Evolutionary conservation across 2,888 invertebrate genomes (phyloP).

Genomic region (Nysson spinosus): DNA sequence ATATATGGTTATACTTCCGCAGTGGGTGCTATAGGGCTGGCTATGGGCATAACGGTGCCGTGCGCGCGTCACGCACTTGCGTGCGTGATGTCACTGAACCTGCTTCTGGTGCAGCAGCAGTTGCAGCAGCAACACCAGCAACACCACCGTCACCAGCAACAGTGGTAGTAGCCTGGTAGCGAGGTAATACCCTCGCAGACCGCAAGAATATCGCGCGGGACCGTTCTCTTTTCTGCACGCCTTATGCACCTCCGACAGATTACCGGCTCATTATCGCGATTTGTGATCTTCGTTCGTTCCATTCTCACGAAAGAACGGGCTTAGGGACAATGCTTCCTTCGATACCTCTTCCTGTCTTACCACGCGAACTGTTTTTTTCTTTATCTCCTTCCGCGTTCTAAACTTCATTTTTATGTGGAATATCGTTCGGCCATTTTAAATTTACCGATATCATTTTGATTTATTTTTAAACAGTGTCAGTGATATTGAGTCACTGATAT

Average conservation of each 20-base stretch:
- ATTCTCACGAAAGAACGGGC: slow-evolving; percentile 47
- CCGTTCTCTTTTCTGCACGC: slow-evolving; percentile 47
- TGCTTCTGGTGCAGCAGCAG: slow-evolving; percentile 49
- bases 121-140: slow-evolving; percentile 22
- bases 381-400: too few species aligned
- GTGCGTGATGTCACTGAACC: slow-evolving; percentile 77
- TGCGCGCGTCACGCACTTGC: slow-evolving; percentile 75
- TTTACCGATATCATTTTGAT: too few species aligned
- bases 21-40: slow-evolving; percentile 65
- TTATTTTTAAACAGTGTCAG: too few species aligned
- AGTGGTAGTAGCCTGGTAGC: slow-evolving; percentile 10
- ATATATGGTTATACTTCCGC: slow-evolving; percentile 62
- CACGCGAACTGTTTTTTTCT: too few species aligned
- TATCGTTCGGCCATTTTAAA: too few species aligned
- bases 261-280: slow-evolving; percentile 43
- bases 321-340: slow-evolving; percentile 29
- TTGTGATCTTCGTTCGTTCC: slow-evolving; percentile 30
- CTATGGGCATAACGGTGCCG: slow-evolving; percentile 75
- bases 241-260: slow-evolving; percentile 34
- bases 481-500: too few species aligned
- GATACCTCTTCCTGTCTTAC: too few species aligned
- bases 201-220: slow-evolving; percentile 41
- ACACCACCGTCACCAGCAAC: slow-evolving; percentile 35
- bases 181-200: slow-evolving; percentile 23
- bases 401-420: too few species aligned